Conservation (phyloP, 30 jellyfish, hydroid and myxozoan genomes). For the Pseudorhiza aurosa region DNA sequence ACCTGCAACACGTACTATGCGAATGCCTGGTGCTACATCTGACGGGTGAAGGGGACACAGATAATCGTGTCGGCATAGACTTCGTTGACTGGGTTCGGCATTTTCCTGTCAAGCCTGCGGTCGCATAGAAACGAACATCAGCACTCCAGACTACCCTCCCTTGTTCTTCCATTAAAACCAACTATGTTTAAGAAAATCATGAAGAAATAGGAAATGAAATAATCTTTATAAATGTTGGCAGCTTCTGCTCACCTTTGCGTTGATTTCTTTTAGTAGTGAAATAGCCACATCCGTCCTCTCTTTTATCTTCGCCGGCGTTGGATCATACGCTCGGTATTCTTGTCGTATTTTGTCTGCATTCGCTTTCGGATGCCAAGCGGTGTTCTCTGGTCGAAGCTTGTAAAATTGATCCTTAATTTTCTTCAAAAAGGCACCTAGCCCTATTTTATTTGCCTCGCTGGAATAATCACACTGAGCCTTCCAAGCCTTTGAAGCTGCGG, state of each 20-base stretch:
- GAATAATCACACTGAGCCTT: slow-evolving; percentile 74
- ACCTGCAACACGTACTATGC: too few relatives aligned
- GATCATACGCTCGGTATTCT: slow-evolving; percentile 78
- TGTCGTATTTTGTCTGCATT: slow-evolving; percentile 43
- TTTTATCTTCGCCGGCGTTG: slow-evolving; percentile 85
- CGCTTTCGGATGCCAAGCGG: slow-evolving; percentile 87
- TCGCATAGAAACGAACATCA: too few relatives aligned
- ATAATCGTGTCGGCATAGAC: too few relatives aligned
- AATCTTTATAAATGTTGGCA: too few relatives aligned
- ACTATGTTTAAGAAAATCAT: too few relatives aligned
- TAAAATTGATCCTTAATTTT: slow-evolving; percentile 63
- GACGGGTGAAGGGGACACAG: too few relatives aligned
- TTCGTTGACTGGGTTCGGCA: too few relatives aligned
- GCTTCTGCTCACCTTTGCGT: slow-evolving; percentile 63
- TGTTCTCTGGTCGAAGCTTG: slow-evolving; percentile 75
- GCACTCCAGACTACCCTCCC: too few relatives aligned
- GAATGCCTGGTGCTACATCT: too few relatives aligned
- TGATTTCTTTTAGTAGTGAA: slow-evolving; percentile 65
- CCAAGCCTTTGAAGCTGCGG: neutral
- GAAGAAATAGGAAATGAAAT: too few relatives aligned
- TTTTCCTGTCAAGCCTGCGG: too few relatives aligned
- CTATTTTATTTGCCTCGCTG: slow-evolving; percentile 80
- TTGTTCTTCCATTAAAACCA: too few relatives aligned
- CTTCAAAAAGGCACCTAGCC: slow-evolving; percentile 69
- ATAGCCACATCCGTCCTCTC: slow-evolving; percentile 78